A percentile compares a stretch with the other conserved stretches of the same genome.
Conservation (phyloP, 2,797 vertebrate genomes). For the Fratercula arctica region DNA sequence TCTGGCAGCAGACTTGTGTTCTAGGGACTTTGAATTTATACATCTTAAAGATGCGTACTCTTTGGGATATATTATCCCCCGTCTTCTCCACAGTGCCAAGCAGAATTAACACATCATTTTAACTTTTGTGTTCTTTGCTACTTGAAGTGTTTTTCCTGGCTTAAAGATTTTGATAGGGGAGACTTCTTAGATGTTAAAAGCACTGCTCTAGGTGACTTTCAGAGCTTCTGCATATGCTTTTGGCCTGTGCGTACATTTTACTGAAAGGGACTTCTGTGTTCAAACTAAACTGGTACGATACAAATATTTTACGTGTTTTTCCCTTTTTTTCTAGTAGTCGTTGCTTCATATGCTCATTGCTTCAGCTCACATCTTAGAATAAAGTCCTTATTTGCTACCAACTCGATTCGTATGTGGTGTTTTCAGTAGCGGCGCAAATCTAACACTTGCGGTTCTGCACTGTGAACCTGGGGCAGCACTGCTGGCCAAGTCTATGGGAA, state of each 20-base stretch:
- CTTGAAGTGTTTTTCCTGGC: constrained; percentile 22
- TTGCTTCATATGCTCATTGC: constrained; percentile 45
- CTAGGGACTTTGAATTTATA: constrained; percentile 60
- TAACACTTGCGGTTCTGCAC: fast-evolving
- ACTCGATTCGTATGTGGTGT: not conserved
- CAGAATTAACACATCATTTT: not conserved
- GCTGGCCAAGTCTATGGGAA: constrained; percentile 19
- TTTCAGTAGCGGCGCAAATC: constrained; percentile 1
- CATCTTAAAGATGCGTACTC: constrained; percentile 82
- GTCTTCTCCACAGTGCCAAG: constrained; percentile 18
- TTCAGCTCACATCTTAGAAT: constrained; percentile 53
- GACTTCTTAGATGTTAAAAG: not conserved
- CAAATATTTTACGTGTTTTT: constrained; percentile 17
- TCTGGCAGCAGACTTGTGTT: constrained; percentile 35
- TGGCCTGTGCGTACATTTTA: not conserved
- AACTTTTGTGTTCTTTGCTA: constrained; percentile 14
- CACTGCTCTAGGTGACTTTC: not conserved
- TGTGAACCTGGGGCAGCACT: not conserved
- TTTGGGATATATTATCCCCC: constrained; percentile 74
- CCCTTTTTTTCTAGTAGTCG: not conserved
- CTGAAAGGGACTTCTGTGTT: not conserved
- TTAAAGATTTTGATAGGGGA: not conserved
- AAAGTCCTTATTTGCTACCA: constrained; percentile 55
- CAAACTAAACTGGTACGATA: not conserved
- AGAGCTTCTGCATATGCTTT: not conserved